These are phyloP conservation scores for Notothenia rossii DNA, from an alignment of 2,113 vertebrate species.

Conservation along the genomic window DNA sequence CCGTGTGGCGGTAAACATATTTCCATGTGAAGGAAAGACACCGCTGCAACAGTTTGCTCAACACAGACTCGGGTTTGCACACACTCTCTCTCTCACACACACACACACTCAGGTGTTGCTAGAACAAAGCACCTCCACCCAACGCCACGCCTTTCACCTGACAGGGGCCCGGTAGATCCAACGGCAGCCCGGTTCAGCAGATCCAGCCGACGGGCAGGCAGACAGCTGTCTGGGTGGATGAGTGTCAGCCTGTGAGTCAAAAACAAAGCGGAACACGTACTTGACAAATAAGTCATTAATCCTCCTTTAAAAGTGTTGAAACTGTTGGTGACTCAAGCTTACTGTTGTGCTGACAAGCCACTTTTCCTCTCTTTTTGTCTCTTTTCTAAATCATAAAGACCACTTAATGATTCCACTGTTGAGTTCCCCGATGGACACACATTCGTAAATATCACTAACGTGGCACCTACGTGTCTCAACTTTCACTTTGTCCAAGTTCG, in stretches of 20 bases:
- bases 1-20: background rate
- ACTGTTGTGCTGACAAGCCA: slow-evolving; percentile 57
- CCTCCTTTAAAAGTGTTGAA: slow-evolving; percentile 31
- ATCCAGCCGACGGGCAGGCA: slow-evolving; percentile 36
- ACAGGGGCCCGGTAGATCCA: background rate
- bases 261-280: slow-evolving; percentile 16
- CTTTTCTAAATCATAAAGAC: slow-evolving; percentile 4
- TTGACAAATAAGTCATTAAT: slow-evolving; percentile 18
- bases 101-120: slow-evolving; percentile 45
- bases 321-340: slow-evolving; percentile 42
- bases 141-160: slow-evolving; percentile 75
- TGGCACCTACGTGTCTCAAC: background rate
- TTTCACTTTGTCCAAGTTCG: background rate
- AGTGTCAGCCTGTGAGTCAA: slow-evolving; percentile 57
- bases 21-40: slow-evolving; percentile 4
- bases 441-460: slow-evolving; percentile 15
- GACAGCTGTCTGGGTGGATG: slow-evolving; percentile 32
- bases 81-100: background rate
- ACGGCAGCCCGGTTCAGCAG: slow-evolving; percentile 3
- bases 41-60: background rate
- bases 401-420: slow-evolving; percentile 6
- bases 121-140: slow-evolving; percentile 45
- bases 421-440: slow-evolving; percentile 2
- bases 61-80: slow-evolving; percentile 10
- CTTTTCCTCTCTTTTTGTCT: slow-evolving; percentile 27